Conservation (phyloP, 2,113 vertebrate genomes). For the Microcebus tavaratra region DNA sequence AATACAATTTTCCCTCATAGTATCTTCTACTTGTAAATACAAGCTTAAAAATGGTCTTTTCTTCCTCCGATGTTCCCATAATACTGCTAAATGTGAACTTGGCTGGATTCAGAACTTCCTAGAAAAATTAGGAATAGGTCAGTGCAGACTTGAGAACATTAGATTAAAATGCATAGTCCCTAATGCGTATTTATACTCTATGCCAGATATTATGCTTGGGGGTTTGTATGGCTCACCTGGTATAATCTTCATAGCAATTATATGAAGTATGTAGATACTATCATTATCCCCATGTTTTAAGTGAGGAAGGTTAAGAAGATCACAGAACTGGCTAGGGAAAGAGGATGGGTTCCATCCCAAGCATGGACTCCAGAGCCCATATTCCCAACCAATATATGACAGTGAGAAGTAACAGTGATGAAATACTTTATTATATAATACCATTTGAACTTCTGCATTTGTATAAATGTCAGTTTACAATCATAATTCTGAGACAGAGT, state of each 20-base stretch:
- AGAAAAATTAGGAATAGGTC: background rate
- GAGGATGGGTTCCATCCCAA: background rate
- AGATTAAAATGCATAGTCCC: background rate
- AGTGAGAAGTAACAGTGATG: background rate
- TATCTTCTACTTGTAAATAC: background rate
- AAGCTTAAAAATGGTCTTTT: background rate
- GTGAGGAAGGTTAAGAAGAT: background rate
- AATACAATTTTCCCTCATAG: background rate
- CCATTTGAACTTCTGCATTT: background rate
- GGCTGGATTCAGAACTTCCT: background rate
- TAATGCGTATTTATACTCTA: background rate
- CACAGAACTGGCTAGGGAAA: background rate
- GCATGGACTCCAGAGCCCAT: background rate
- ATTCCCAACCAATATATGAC: background rate
- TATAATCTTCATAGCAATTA: background rate
- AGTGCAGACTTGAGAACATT: background rate
- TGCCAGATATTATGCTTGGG: background rate
- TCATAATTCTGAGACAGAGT: background rate
- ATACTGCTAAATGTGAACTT: background rate
- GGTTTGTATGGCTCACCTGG: background rate
- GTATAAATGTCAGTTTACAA: background rate
- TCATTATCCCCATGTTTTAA: rapidly evolving
- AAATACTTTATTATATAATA: background rate
- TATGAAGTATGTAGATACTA: background rate
- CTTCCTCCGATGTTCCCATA: background rate